Base-by-base conservation (phyloP, 2,888 invertebrate genomes). In the Argyra leucocephala region DNA sequence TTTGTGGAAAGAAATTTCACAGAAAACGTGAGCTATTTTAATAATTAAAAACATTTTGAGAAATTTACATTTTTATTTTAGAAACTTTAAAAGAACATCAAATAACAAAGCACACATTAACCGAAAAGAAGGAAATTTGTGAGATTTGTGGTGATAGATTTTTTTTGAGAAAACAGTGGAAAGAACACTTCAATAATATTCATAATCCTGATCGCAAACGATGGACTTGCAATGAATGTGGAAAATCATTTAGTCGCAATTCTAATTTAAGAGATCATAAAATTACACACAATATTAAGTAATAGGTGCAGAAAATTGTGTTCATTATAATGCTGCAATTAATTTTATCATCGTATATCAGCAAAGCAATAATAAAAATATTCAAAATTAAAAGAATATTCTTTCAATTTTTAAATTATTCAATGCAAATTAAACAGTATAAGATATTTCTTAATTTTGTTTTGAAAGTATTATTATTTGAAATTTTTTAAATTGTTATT, bases 11-110 rank as follows among this genome's bases (percentile, higher is more conserved):
- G 1, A 48, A 48, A 18, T 48, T 48, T 48, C 18, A 48, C 18
- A 15, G 48, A 48, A 15, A 48, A 48, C 48, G 48, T 48, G 18
- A 18, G 48, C 3, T n/a, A 15, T 48, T 1, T 15, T 48, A 48
- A 48, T 15, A 18, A 48, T 48, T 48, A 5, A 2, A 48, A 48
- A 48, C 31, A 7, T 31, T 6, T 31, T 6, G 1, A 10, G 7
- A 31, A 31, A 10, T 31, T n/a, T 12, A 48, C n/a, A 48, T 48
- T n/a, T 48, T n/a, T 48, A 48, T 48, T 48, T 48, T 48, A 48
- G 48, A 48, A 48, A 48, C 48, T 5, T 48, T 48, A 48, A 48
- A 48, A 48, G 48, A 48, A 48, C 48, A 48, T 48, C 48, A 48
- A n/a, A 48, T 48, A 18, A 48, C 48, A 18, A 48, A 48, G 48